Conservation (phyloP, 2,888 invertebrate species). For the Apoda limacodes region DNA sequence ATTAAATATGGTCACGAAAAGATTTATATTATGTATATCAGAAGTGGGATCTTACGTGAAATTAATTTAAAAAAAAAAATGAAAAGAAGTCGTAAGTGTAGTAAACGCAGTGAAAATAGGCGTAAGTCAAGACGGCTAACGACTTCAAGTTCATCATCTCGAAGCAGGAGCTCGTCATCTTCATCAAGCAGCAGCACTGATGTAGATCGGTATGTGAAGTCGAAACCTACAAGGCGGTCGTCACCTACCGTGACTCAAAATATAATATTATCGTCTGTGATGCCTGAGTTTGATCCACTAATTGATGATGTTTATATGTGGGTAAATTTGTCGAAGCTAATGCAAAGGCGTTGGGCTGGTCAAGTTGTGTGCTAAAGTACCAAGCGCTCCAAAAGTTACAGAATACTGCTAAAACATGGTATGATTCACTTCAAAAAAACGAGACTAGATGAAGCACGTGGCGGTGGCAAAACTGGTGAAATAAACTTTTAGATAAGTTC, state of each 20-base stretch:
- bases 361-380: slow-evolving; percentile 18
- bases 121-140: not conserved
- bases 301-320: slow-evolving; percentile 18
- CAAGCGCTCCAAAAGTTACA: slow-evolving; percentile 22
- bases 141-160: not conserved
- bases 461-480: slow-evolving; percentile 23
- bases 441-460: slow-evolving; percentile 22
- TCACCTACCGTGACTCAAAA: slow-evolving; percentile 14
- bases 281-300: slow-evolving; percentile 19
- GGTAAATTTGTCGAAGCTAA: slow-evolving; percentile 23
- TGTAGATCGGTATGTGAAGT: not conserved
- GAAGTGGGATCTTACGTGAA: no score
- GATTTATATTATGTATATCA: no score
- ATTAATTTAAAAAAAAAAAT: not conserved
- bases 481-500: slow-evolving; percentile 19
- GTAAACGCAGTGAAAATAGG: not conserved
- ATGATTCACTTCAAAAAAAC: slow-evolving; percentile 19
- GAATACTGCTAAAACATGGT: slow-evolving; percentile 23
- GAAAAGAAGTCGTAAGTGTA: not conserved
- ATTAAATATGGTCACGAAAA: no score
- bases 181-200: not conserved
- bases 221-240: not conserved
- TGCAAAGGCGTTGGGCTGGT: slow-evolving; percentile 21
- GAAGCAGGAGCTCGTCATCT: not conserved
- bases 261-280: slow-evolving; percentile 14